These are phyloP conservation scores for Dicyrtomina minuta DNA, from an alignment of 2,888 invertebrate species.

Conservation along the genomic window DNA sequence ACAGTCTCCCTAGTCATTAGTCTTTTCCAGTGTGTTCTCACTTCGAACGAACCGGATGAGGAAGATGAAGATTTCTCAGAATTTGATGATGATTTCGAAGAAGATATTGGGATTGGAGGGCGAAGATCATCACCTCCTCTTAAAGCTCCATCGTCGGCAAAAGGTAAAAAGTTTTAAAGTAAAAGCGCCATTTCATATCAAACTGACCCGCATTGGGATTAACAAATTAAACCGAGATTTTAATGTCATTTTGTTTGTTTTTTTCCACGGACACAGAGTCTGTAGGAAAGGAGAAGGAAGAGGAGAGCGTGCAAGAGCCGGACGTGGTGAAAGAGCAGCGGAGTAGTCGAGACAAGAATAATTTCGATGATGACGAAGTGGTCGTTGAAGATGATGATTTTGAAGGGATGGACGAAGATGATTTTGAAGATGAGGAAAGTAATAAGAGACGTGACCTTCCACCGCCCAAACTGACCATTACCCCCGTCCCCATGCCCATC, in stretches of 20 bases:
- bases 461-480: conserved; percentile 52
- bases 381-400: conserved; percentile 52
- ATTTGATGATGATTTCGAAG: conserved; percentile 53
- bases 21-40: conserved; percentile 12
- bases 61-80: conserved; percentile 53
- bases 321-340: conserved; percentile 26
- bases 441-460: conserved; percentile 15
- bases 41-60: conserved; percentile 24
- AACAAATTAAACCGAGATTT: too few species aligned
- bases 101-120: conserved; percentile 31
- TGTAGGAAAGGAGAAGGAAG: conserved; percentile 1
- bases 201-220: too few species aligned
- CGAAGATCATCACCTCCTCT: background rate
- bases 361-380: conserved; percentile 45
- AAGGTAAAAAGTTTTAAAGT: conserved; percentile 8
- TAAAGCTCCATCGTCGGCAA: background rate
- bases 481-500: conserved; percentile 52
- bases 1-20: background rate
- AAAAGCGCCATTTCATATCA: too few species aligned
- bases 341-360: conserved; percentile 23
- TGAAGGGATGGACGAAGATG: conserved; percentile 51
- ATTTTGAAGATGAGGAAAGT: conserved; percentile 42
- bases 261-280: too few species aligned
- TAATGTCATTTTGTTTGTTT: too few species aligned
- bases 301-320: conserved; percentile 14